These are phyloP conservation scores for Acrobasis consociella DNA, from an alignment of 2,888 invertebrate genomes.

Conservation along the genomic window DNA sequence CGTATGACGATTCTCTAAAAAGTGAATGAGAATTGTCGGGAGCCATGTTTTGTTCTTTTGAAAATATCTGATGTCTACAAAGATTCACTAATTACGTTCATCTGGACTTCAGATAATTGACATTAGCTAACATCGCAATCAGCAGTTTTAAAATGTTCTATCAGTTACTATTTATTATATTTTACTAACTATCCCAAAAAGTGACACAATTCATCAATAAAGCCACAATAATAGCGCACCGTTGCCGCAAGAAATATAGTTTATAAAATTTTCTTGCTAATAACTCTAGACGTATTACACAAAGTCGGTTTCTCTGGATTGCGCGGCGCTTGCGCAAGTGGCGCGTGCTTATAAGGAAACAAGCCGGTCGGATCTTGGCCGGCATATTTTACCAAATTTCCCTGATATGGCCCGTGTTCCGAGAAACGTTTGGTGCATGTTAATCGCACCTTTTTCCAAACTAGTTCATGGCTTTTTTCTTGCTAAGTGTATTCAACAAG, in stretches of 20 bases:
- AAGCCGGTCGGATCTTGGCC: conserved; percentile 41
- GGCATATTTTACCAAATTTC: conserved; percentile 50
- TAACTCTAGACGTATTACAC: conserved; percentile 44
- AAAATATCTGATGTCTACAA: no score
- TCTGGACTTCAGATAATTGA: no score
- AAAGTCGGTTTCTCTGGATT: conserved; percentile 64
- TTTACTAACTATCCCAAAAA: neutral
- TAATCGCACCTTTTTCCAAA: conserved; percentile 16
- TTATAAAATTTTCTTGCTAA: conserved; percentile 19
- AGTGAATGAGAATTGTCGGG: no score
- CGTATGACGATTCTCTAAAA: no score
- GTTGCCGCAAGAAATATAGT: conserved; percentile 4
- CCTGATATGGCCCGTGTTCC: conserved; percentile 33
- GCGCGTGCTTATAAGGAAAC: conserved; percentile 62
- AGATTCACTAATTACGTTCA: no score
- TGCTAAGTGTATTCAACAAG: neutral
- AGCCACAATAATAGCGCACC: neutral
- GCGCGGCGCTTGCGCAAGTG: conserved; percentile 55
- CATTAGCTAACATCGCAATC: no score
- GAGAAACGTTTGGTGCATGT: conserved; percentile 16
- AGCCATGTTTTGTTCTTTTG: no score
- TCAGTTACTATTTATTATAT: no score
- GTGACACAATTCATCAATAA: neutral
- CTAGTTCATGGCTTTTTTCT: conserved; percentile 12
- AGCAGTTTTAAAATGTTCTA: no score